A percentile compares a stretch with the other conserved stretches of the same genome.
Evolutionary conservation across 2,113 vertebrate genomes (phyloP).

Genomic region (Cavia porcellus): DNA sequence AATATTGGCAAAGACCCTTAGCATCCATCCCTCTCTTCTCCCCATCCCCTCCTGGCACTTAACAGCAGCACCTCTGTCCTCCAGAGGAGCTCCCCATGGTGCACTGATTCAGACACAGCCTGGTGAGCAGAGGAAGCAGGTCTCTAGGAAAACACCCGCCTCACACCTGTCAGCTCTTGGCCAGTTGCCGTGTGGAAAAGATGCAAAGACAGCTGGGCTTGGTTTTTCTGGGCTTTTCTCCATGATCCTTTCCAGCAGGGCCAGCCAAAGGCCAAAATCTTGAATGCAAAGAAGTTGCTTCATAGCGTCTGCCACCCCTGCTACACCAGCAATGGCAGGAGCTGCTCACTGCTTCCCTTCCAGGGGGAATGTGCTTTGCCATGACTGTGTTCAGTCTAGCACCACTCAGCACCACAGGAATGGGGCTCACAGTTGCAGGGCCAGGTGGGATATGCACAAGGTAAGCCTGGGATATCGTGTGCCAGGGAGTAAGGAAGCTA

Average conservation of each 20-base stretch:
- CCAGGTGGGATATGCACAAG: background rate
- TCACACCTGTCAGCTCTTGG: conserved; percentile 78
- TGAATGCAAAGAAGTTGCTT: background rate
- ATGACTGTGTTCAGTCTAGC: background rate
- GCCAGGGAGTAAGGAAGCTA: background rate
- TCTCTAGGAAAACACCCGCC: conserved; percentile 62
- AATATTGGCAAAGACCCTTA: background rate
- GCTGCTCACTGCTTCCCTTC: background rate
- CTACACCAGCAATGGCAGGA: background rate
- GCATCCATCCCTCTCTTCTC: too few species aligned
- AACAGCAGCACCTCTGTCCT: background rate
- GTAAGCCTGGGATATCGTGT: background rate
- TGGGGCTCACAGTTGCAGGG: background rate
- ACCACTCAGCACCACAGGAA: background rate
- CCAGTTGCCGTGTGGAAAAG: conserved; percentile 57
- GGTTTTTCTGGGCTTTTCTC: conserved; percentile 81
- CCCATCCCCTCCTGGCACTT: background rate
- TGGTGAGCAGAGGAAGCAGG: conserved; percentile 35
- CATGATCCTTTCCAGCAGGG: conserved; percentile 75
- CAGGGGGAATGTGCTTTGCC: background rate
- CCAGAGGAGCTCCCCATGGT: background rate
- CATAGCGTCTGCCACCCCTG: conserved; percentile 52
- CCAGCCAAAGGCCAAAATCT: conserved; percentile 77
- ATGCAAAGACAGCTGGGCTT: conserved; percentile 75
- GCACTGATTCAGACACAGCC: background rate